Conservation (phyloP, 2,113 vertebrate species). For the Clarias macrocephalus region DNA sequence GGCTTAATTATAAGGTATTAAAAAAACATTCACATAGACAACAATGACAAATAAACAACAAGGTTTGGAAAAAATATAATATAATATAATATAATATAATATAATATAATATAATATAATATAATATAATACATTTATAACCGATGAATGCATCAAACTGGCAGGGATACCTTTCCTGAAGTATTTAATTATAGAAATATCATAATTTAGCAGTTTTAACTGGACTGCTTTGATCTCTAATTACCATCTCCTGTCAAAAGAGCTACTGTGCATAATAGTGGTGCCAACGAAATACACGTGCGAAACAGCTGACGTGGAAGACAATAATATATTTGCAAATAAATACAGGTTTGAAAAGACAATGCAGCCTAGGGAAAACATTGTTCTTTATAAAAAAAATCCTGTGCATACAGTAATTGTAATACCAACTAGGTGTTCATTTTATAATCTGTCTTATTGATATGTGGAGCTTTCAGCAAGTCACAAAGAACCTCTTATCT, state of each 20-base stretch:
- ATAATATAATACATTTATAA: neutral
- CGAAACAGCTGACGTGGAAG: neutral
- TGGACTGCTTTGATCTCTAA: neutral
- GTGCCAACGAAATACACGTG: neutral
- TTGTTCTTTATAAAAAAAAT: neutral
- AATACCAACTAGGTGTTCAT: neutral
- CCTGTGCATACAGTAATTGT: neutral
- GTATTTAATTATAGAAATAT: neutral
- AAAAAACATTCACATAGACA: neutral
- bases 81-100: no score
- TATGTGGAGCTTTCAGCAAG: neutral
- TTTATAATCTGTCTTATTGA: neutral
- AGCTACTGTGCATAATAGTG: neutral
- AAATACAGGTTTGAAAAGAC: neutral
- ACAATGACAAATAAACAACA: neutral
- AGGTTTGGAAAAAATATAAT: neutral
- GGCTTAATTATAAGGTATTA: neutral
- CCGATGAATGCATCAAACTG: neutral
- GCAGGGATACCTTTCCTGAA: neutral
- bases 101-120: neutral
- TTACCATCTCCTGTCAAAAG: neutral
- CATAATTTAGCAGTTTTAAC: neutral
- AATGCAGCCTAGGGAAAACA: neutral
- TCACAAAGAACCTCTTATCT: neutral
- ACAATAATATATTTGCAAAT: neutral